Base-by-base conservation (phyloP, 2,113 vertebrate genomes). In the Loxodonta africana region DNA sequence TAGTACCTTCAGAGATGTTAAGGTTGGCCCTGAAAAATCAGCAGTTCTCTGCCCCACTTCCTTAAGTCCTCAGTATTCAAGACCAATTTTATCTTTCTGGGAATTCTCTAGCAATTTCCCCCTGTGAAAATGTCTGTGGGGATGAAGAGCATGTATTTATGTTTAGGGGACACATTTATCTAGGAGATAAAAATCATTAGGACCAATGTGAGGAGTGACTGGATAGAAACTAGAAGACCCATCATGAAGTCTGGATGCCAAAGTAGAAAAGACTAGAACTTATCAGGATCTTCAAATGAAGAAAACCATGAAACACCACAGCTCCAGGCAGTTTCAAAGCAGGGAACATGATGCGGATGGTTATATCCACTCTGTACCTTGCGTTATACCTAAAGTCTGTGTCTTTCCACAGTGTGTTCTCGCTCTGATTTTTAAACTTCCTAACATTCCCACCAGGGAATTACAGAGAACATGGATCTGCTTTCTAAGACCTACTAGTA, bases 151-250 rank as follows among this genome's bases (percentile, higher is more conserved):
- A 60, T 41, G 33, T 62, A 57, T 73, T 89, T 83, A 53, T 7
- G 41, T 87, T 74, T 88, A 69, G 30, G 57, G 90, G 76, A 65
- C n/a, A 41, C 60, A 81, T 92, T 92, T 96, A 94, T 48, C 73
- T 73, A 60, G n/a, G 74, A 94, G 41, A 25, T 63, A 92, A 94
- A 95, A 53, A 69, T 93, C 62, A 73, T 26, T 23, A 83, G n/a
- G 51, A 74, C 12, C 74, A 87, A 88, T 5, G 2, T 73, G 65
- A 97, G 30, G 37, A 83, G 18, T 86, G 41, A 83, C 25, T 91
- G 46, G 46, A 8, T n/a, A 91, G 74, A 87, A 89, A 93, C 17
- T 14, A 91, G 51, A 76, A 84, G 63, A 82, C 5, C 30, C 33
- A 33, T 80, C 37, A 77, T 26, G 63, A 94, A 90, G 48, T 83